Evolutionary conservation across 2,797 vertebrate genomes (phyloP), one percentile per base, ranked within the genome.

Genomic region (Oreonectes daqikongensis): DNA sequence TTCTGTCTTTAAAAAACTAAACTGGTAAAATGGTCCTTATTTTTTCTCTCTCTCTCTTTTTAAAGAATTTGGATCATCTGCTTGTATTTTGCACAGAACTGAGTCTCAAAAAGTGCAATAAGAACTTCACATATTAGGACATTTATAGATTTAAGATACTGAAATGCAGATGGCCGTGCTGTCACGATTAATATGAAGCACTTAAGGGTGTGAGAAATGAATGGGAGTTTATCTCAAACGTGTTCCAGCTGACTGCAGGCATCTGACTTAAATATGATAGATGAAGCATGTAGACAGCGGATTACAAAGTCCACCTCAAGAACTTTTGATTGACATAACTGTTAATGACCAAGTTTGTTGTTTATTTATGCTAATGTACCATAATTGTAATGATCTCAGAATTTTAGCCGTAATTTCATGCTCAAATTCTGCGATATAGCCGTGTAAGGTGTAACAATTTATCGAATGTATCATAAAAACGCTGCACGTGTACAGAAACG

Each of bases 201-300:
- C 87, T 91, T 87, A 88, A 86, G 81, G 80, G 75, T 82, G 85
- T 72, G 80, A 87, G 84, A 86, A 92, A 91, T 92, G 90, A 91
- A 89, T 66, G 81, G 80, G 82, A 59, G 85, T 86, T 91, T 89
- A 89, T 91, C 88, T 88, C 80, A 75, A 82, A 70, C 81, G 75
- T 85, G 87, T 88, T 89, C 87, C 75, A 81, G 84, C 79, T 60
- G 83, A 77, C 84, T 82, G 85, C 55, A 69, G 24, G 24, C 8
- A 53, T 86, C 81, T 81, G 84, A 84, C 86, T 86, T 82, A 85
- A 87, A 85, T 40, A 79, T 74, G 71, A 74, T 69, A 59, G 65
- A 74, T 74, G 63, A 40, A 48, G 60, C 53, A 18, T 69, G 46
- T 20, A 65, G 72, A 57, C 35, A 57, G 9, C 10, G n/a, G 71